Conservation (phyloP, 2,888 invertebrate genomes). For the Yponomeuta cagnagella region DNA sequence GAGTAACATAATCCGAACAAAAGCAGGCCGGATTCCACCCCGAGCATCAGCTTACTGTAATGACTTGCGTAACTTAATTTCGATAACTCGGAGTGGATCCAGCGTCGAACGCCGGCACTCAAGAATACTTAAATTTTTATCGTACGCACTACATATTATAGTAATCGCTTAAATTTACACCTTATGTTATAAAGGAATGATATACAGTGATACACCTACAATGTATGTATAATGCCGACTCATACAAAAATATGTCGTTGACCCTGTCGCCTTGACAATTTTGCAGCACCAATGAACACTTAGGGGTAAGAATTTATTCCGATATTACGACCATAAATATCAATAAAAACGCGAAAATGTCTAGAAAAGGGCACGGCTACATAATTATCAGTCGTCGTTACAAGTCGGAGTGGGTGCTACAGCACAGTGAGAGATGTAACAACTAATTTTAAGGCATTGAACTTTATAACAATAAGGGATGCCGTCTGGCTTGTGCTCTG, state of each 20-base stretch:
- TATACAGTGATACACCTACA: conserved; percentile 40
- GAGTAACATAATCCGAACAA: conserved; percentile 28
- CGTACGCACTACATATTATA: conserved; percentile 36
- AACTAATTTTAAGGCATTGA: background rate
- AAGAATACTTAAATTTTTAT: conserved; percentile 41
- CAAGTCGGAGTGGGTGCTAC: background rate
- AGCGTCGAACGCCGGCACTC: conserved; percentile 22
- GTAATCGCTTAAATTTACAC: conserved; percentile 50
- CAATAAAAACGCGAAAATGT: conserved; percentile 1
- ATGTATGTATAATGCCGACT: conserved; percentile 31
- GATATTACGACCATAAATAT: background rate
- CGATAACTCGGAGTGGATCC: conserved; percentile 15
- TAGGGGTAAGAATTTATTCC: conserved; percentile 29
- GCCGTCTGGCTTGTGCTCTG: background rate
- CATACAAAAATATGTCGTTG: conserved; percentile 48
- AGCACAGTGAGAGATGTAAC: background rate
- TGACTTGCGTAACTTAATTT: background rate
- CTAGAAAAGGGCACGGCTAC: background rate
- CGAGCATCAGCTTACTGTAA: background rate
- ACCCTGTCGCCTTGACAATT: conserved; percentile 58
- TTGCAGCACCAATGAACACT: conserved; percentile 66
- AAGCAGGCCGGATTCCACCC: background rate
- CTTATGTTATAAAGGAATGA: conserved; percentile 55
- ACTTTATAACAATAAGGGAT: background rate
- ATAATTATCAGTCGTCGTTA: conserved; percentile 10